These are phyloP conservation scores for Eueremaeus valkanovi DNA, from an alignment of 2,888 invertebrate species.

Conservation along the genomic window DNA sequence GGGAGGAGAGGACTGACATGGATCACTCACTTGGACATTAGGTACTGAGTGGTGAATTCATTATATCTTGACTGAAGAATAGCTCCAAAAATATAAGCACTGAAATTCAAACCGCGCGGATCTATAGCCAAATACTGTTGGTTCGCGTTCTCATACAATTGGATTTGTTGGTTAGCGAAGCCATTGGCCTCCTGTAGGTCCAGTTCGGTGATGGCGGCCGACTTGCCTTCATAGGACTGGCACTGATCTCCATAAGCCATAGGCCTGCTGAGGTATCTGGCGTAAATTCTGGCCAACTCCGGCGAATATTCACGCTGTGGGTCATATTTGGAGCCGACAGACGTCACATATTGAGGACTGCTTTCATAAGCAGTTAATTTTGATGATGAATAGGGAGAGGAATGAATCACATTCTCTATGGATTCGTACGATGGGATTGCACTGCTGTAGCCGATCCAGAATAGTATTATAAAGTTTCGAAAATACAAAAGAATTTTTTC, in stretches of 20 bases:
- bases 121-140: conserved; percentile 40
- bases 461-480: background rate
- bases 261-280: conserved; percentile 26
- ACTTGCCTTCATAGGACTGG: conserved; percentile 7
- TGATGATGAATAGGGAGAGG: background rate
- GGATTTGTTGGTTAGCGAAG: conserved; percentile 37
- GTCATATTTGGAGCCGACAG: conserved; percentile 31
- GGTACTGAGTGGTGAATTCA: conserved; percentile 40
- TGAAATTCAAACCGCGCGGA: conserved; percentile 39
- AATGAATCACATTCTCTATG: background rate
- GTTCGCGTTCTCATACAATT: conserved; percentile 38
- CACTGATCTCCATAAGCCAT: conserved; percentile 22
- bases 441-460: background rate
- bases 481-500: background rate
- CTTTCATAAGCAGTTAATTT: background rate
- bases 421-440: background rate
- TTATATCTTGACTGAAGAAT: conserved; percentile 39
- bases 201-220: conserved; percentile 19
- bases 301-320: conserved; percentile 37
- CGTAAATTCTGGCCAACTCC: conserved; percentile 38
- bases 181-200: conserved; percentile 34
- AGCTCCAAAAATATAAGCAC: conserved; percentile 41
- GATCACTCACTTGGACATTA: conserved; percentile 38
- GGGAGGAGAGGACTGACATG: background rate
- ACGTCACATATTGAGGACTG: background rate